Percentiles rank a stretch among this genome's conserved stretches.
Conservation (phyloP, 37 sponge, comb jelly and placozoan species). For the Oscarella lobularis region DNA sequence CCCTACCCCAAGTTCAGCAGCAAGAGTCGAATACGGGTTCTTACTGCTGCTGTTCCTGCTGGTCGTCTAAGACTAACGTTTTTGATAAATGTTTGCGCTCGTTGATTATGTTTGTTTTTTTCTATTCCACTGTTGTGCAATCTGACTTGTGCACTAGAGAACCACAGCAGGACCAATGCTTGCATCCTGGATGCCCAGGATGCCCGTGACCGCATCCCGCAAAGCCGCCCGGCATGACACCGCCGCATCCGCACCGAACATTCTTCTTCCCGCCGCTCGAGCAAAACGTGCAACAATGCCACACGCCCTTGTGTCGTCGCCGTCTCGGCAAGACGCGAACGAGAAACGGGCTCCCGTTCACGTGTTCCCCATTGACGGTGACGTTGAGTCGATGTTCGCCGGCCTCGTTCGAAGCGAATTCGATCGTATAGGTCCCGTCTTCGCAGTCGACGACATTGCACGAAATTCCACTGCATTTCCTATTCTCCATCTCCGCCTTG, state of each 20-base stretch:
- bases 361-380: constrained; percentile 26
- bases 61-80: no score
- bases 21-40: no score
- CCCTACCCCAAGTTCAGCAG: no score
- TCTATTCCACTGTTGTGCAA: neutral
- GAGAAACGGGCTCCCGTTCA: constrained; percentile 50
- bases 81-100: no score
- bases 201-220: constrained; percentile 73
- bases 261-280: constrained; percentile 42
- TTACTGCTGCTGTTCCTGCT: no score
- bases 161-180: constrained; percentile 72
- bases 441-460: constrained; percentile 15
- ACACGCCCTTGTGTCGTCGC: constrained; percentile 31
- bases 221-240: constrained; percentile 53
- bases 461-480: constrained; percentile 1
- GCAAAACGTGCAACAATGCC: constrained; percentile 63
- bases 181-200: constrained; percentile 43
- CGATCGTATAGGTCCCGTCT: constrained; percentile 25
- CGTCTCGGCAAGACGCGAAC: constrained; percentile 18
- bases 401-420: constrained; percentile 17
- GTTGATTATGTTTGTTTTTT: neutral
- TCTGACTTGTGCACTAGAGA: constrained; percentile 22
- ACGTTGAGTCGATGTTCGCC: constrained; percentile 45
- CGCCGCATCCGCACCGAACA: constrained; percentile 59
- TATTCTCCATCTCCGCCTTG: constrained; percentile 12